These are phyloP conservation scores for Morinoia aosen DNA, from an alignment of 2,888 invertebrate species.

Conservation along the genomic window DNA sequence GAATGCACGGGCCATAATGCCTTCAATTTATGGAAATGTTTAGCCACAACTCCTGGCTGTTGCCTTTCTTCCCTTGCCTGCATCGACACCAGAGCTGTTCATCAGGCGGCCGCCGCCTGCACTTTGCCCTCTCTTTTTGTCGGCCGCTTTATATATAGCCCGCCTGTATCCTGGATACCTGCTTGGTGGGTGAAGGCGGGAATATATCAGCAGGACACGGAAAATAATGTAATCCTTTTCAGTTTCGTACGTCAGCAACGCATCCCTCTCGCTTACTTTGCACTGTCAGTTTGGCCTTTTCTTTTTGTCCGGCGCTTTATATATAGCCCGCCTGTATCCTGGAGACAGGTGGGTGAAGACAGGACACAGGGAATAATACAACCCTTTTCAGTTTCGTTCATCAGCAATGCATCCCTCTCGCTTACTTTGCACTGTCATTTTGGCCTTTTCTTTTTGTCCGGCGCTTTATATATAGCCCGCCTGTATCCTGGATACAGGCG, in stretches of 20 bases:
- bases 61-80: not conserved
- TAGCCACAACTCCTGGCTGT: not conserved
- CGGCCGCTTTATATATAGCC: not conserved
- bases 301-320: not conserved
- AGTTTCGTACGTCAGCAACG: too few relatives aligned
- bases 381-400: too few relatives aligned
- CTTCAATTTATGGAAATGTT: constrained; percentile 5
- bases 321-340: too few relatives aligned
- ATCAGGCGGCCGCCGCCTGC: constrained; percentile 12
- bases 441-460: not conserved
- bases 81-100: not conserved
- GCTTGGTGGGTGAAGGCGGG: not conserved
- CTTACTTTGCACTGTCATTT: too few relatives aligned
- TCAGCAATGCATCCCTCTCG: too few relatives aligned
- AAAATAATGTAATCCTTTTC: too few relatives aligned
- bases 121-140: not conserved
- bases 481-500: too few relatives aligned
- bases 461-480: not conserved
- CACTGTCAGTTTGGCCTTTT: too few relatives aligned
- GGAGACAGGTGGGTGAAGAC: not conserved
- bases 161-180: not conserved
- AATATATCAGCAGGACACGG: not conserved
- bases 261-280: too few relatives aligned
- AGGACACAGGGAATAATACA: too few relatives aligned
- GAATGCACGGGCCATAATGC: constrained; percentile 25